Conservation (phyloP, 2,797 vertebrate species). For the Adrianichthys oophorus region DNA sequence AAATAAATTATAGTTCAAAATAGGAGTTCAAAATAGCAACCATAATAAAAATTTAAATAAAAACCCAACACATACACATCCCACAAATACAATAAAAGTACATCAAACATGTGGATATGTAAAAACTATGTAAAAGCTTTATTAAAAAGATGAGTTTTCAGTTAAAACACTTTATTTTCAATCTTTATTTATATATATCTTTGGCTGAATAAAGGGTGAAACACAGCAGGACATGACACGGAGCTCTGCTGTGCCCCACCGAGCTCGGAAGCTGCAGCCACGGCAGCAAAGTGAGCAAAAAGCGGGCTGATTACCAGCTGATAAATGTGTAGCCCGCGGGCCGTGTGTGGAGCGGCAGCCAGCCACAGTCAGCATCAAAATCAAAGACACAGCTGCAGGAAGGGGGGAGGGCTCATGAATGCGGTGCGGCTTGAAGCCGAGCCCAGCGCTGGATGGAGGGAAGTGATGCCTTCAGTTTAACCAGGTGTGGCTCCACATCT, state of each 20-base stretch:
- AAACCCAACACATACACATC: too few relatives aligned
- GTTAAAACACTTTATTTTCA: too few relatives aligned
- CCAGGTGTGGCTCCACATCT: too few relatives aligned
- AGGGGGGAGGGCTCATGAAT: constrained; percentile 5
- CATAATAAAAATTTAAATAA: too few relatives aligned
- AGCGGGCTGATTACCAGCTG: constrained; percentile 72
- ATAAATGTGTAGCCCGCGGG: constrained; percentile 66
- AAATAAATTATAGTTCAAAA: too few relatives aligned
- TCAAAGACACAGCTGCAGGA: constrained; percentile 40
- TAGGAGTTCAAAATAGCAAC: too few relatives aligned
- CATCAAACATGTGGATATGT: too few relatives aligned
- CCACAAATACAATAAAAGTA: too few relatives aligned
- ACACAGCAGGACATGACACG: constrained; percentile 18
- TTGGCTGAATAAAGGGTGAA: too few relatives aligned
- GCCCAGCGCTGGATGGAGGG: constrained; percentile 43
- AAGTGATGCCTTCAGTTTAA: constrained; percentile 21
- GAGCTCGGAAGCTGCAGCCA: constrained; percentile 4
- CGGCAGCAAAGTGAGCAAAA: constrained; percentile 28
- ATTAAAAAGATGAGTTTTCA: too few relatives aligned
- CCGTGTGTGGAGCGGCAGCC: constrained; percentile 52
- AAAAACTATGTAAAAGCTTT: too few relatives aligned
- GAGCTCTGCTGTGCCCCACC: constrained; percentile 21
- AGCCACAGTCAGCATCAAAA: constrained; percentile 58
- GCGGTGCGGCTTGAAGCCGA: constrained; percentile 28
- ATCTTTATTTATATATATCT: too few relatives aligned